Evolutionary conservation across 2,888 invertebrate species (phyloP), one percentile per base, ranked within the genome.

Genomic region (Spialia ferax): DNA sequence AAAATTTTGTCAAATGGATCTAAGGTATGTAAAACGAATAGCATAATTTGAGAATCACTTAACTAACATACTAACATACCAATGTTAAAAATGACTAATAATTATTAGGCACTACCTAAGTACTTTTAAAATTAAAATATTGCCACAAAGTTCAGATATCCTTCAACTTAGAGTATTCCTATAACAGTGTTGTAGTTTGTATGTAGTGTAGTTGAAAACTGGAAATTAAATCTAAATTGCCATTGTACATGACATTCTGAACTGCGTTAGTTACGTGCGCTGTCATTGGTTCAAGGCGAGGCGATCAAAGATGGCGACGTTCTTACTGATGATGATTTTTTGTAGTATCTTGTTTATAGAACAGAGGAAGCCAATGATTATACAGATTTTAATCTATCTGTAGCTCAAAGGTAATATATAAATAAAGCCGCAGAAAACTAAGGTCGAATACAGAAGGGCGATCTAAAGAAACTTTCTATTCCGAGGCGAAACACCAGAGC

Each of bases 271-370:
- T 26, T 63, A 63, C 63, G 63, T 63, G 63, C 54, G 38, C 38
- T 52, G 63, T 63, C 63, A 7, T 23, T 38, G 26, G 63, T 63
- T 63, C 63, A 62, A 6, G 56, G 18, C 13, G n/a, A n/a, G n/a
- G 8, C 15, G 6, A 45, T 7, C 15, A 7, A 15, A 45, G 13
- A 35, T 13, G 35, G 3, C 10, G 35, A 8, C 35, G 35, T 35
- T 35, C 35, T 35, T 13, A 13, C 35, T 35, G 11, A 35, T 35
- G 35, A 13, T 35, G 13, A 35, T 13, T 35, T 35, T 35, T 35
- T 13, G 13, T 35, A 13, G 11, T 13, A 35, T 35, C 13, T 35
- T 13, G 13, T 13, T 35, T 11, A 32, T 11, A 10, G 10, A 11
- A 32, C 32, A 8, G 29, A 8, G 13, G 3, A 13, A 35, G 35